These are phyloP conservation scores for Albula glossodonta DNA, from an alignment of 2,113 vertebrate species.

Conservation along the genomic window DNA sequence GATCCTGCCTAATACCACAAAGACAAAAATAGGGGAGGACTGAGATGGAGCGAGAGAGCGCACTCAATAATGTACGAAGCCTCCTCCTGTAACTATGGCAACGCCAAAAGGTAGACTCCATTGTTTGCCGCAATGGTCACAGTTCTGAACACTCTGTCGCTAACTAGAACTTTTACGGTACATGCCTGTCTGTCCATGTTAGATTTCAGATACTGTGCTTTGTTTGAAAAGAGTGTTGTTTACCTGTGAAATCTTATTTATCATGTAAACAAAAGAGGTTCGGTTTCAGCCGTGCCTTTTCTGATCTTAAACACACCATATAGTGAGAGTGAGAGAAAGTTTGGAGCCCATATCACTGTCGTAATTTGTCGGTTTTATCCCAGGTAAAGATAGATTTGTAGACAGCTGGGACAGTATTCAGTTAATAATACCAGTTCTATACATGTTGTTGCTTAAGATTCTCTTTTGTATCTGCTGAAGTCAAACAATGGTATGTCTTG, in stretches of 20 bases:
- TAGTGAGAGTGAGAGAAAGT: too few species aligned
- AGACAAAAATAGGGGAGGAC: background rate
- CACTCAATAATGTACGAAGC: conserved; percentile 40
- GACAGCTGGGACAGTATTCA: too few species aligned
- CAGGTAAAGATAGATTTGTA: too few species aligned
- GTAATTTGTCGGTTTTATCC: too few species aligned
- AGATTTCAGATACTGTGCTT: conserved; percentile 24
- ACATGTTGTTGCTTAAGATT: too few species aligned
- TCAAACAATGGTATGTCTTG: background rate
- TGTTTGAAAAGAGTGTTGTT: background rate
- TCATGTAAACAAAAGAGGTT: background rate
- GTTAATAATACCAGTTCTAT: too few species aligned
- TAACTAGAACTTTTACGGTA: too few species aligned
- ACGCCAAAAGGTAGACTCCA: conserved; percentile 68
- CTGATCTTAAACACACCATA: too few species aligned
- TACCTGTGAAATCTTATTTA: too few species aligned
- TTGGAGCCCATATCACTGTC: too few species aligned
- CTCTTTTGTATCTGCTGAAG: too few species aligned
- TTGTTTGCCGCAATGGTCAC: conserved; percentile 66
- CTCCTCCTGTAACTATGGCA: conserved; percentile 66
- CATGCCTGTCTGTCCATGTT: background rate
- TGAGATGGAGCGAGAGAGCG: background rate
- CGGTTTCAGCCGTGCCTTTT: background rate
- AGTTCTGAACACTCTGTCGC: background rate
- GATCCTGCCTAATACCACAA: too few species aligned